Evolutionary conservation across 1,140 invertebrate genomes (phyloP).

Genomic region (Ditylenchus dipsaci): DNA sequence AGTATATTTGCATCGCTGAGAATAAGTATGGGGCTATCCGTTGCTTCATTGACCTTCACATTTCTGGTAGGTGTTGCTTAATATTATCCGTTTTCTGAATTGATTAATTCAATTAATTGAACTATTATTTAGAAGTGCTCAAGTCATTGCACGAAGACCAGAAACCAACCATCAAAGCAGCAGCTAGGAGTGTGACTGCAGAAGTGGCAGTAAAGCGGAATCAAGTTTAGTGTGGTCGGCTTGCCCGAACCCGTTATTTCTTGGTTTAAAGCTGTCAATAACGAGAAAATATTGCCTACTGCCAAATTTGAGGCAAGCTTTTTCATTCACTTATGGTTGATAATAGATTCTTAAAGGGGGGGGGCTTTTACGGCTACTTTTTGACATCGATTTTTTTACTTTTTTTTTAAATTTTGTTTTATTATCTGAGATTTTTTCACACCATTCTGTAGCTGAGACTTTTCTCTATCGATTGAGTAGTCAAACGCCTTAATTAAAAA

Average conservation of each 20-base stretch:
- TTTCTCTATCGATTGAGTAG: no score
- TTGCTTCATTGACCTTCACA: not conserved
- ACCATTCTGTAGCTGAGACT: no score
- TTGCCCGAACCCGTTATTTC: constrained; percentile 37
- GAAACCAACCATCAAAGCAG: not conserved
- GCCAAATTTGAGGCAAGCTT: constrained; percentile 29
- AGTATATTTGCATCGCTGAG: constrained; percentile 79
- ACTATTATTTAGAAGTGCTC: not conserved
- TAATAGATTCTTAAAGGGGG: no score
- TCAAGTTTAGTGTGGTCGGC: not conserved
- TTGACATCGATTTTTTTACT: no score
- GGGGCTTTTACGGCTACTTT: no score
- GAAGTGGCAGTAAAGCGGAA: not conserved
- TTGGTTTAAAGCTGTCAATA: constrained; percentile 28
- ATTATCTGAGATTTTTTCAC: no score
- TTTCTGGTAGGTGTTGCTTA: not conserved
- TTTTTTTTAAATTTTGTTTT: no score
- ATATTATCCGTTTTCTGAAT: no score
- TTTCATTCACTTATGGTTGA: no score
- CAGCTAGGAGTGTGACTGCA: not conserved
- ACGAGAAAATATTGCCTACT: constrained; percentile 23
- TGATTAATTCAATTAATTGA: not conserved
- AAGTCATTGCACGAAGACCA: constrained; percentile 6
- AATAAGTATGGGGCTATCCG: constrained; percentile 64
- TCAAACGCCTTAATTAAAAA: no score